Percentiles rank a stretch among this genome's conserved stretches.
phyloP scores from a whole-genome alignment of 2,113 vertebrate species.

The Etheostoma spectabile region DNA sequence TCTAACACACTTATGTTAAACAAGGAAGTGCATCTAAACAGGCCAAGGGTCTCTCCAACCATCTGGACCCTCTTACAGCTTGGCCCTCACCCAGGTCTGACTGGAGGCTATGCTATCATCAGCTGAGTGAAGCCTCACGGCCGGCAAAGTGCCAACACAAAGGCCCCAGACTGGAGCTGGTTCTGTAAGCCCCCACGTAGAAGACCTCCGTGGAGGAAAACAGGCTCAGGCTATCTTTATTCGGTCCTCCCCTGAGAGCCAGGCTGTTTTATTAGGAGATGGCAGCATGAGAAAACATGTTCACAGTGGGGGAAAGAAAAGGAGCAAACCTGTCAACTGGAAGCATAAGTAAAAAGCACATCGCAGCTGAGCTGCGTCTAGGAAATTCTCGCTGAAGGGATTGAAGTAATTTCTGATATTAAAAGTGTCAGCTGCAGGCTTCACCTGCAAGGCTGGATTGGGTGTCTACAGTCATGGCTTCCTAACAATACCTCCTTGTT shows the following conservation, averaged over 20 bases:
- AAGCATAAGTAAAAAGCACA: slow-evolving; percentile 71
- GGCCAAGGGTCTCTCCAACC: slow-evolving; percentile 62
- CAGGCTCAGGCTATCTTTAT: slow-evolving; percentile 58
- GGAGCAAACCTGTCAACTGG: slow-evolving; percentile 61
- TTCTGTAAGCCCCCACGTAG: slow-evolving; percentile 65
- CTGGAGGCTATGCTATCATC: slow-evolving; percentile 76
- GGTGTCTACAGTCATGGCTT: slow-evolving; percentile 66
- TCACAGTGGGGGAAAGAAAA: slow-evolving; percentile 72
- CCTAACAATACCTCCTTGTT: slow-evolving; percentile 78
- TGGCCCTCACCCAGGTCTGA: slow-evolving; percentile 77
- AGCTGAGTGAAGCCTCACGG: slow-evolving; percentile 73
- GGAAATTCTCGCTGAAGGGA: slow-evolving; percentile 66
- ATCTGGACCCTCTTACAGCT: slow-evolving; percentile 80
- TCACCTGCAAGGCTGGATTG: slow-evolving; percentile 62
- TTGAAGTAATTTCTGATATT: slow-evolving; percentile 74
- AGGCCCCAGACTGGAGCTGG: slow-evolving; percentile 65
- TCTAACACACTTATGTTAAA: slow-evolving; percentile 61
- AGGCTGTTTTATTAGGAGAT: slow-evolving; percentile 62
- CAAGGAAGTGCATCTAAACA: slow-evolving; percentile 56
- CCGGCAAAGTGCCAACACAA: slow-evolving; percentile 75
- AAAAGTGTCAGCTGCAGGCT: slow-evolving; percentile 74
- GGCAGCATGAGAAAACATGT: slow-evolving; percentile 73
- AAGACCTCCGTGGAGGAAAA: slow-evolving; percentile 68
- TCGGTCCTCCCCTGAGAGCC: slow-evolving; percentile 38
- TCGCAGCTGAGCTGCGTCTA: slow-evolving; percentile 42